phyloP scores from a whole-genome alignment of 2,113 vertebrate species.

The Malurus elegans region DNA sequence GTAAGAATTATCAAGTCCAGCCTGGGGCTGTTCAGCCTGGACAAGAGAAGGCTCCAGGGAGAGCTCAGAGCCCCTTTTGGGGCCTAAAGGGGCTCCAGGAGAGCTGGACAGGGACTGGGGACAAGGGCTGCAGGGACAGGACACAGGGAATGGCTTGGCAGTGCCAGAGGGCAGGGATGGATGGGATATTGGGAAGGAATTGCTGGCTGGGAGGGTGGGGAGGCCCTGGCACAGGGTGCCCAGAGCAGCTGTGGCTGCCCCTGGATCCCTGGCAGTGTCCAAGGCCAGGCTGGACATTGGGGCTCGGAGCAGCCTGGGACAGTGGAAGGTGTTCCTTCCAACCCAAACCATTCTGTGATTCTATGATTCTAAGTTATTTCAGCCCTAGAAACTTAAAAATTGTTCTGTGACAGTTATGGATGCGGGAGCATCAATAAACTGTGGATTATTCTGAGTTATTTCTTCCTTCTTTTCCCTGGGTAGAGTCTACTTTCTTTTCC shows the following conservation, averaged over 20 bases:
- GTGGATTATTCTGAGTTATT: background rate
- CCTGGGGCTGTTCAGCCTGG: background rate
- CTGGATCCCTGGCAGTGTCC: background rate
- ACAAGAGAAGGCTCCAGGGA: background rate
- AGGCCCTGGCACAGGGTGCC: background rate
- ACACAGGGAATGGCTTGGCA: background rate
- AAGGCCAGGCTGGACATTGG: fast-evolving
- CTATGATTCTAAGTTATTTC: background rate
- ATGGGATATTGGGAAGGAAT: background rate
- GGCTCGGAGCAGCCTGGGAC: fast-evolving
- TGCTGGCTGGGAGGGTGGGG: fast-evolving
- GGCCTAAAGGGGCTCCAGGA: background rate
- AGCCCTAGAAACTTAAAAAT: background rate
- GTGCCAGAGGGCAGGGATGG: fast-evolving
- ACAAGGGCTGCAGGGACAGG: no score
- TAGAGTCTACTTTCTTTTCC: fast-evolving
- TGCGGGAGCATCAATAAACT: fast-evolving
- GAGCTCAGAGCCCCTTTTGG: background rate
- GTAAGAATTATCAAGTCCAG: background rate
- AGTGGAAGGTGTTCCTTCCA: background rate
- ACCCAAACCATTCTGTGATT: background rate
- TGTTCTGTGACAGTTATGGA: fast-evolving
- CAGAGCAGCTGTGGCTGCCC: background rate
- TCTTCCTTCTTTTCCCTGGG: background rate
- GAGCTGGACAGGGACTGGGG: background rate